Conservation (phyloP, 37 sponge, comb jelly and placozoan genomes). For the Beroe forskalii region DNA sequence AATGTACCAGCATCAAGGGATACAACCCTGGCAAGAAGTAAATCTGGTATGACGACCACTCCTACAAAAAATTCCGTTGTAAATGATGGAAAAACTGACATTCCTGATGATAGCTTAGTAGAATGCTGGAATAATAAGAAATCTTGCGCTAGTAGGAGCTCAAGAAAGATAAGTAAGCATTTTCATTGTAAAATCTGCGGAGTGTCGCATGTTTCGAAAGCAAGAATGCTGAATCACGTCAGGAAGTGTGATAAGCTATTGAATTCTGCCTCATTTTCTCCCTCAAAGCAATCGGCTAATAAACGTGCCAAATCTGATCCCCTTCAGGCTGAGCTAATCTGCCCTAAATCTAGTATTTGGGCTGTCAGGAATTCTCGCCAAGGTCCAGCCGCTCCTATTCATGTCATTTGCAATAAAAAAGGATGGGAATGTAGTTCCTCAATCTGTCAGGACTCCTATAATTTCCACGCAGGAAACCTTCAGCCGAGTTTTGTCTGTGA, state of each 20-base stretch:
- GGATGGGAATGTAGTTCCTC: constrained; percentile 10
- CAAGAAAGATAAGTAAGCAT: not conserved
- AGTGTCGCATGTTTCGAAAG: not conserved
- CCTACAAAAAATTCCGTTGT: no score
- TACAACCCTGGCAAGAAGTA: not conserved
- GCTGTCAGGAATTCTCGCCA: not conserved
- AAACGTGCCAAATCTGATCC: not conserved
- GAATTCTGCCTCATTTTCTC: not conserved
- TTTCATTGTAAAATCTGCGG: not conserved
- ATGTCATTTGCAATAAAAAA: not conserved
- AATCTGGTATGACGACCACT: no score
- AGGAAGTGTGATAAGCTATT: not conserved
- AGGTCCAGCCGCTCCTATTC: constrained; percentile 1
- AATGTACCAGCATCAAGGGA: not conserved
- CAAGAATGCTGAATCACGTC: not conserved
- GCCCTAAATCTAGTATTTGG: not conserved
- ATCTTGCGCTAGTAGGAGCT: not conserved
- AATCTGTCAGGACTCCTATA: not conserved
- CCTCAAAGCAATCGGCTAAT: not conserved
- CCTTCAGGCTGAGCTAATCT: constrained; percentile 26
- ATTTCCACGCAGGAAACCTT: not conserved
- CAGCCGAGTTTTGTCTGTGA: not conserved
- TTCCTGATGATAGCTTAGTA: not conserved
- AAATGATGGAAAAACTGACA: not conserved
- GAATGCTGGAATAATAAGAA: not conserved